Base-by-base conservation (phyloP, 2,888 invertebrate genomes). In the Spilosoma lubricipeda region DNA sequence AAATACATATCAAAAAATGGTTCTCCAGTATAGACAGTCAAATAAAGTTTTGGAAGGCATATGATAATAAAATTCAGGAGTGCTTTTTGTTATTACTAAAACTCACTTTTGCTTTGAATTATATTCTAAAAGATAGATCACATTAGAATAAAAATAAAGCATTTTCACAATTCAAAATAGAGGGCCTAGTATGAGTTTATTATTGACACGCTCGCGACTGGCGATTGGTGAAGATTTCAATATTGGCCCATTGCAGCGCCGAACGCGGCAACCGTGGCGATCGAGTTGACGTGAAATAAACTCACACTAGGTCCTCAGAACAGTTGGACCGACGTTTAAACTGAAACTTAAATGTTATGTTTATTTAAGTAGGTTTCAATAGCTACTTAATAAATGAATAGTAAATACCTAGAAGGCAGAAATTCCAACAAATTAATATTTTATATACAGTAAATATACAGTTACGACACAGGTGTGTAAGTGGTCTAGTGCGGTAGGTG, bases 391-490 rank as follows among this genome's bases (percentile, higher is more conserved):
- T 30, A 18, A 27, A 63, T 18, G 27, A 13, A 15, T 59, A 27
- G 4, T 5, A 18, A 63, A 15, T 63, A 63, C n/a, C 56, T 63
- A 30, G 15, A 33, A n/a, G 36, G 8, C 27, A 8, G 30, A 64
- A 75, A 65, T 68, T 71, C 52, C 68, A 65, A 42, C 18, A 64
- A 56, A 68, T 56, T 69, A 69, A 69, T 68, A 75, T 48, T 39
- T 11, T 39, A 0, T 68, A 39, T 56, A 30, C 13, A 65, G 23
- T 59, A 75, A 69, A 71, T 33, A 33, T n/a, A 42, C n/a, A 63
- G 56, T 42, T 80, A 74, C 73, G 71, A 71, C 78, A 80, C 74
- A 72, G 78, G 71, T 76, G 75, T 80, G 72, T 65, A 80, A 80
- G 77, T 75, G 72, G 74, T 77, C 70, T 75, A 80, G 70, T 36